phyloP scores from a whole-genome alignment of 1,140 invertebrate species.

The Drosophila navojoa region DNA sequence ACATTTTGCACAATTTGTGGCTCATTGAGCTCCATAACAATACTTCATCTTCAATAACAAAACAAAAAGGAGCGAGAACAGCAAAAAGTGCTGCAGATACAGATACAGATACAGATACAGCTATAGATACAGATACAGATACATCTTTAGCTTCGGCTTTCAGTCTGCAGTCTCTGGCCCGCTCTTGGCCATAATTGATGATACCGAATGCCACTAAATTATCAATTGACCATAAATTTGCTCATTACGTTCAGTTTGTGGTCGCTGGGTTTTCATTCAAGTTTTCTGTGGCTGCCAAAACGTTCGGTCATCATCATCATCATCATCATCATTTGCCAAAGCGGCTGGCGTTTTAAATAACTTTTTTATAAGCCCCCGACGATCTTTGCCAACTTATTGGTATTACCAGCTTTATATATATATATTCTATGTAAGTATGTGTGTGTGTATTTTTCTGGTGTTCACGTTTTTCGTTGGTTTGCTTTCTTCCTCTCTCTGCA shows the following conservation, averaged over 20 bases:
- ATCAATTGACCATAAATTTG: slow-evolving; percentile 84
- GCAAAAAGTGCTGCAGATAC: neutral
- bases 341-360: slow-evolving; percentile 77
- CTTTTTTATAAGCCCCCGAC: slow-evolving; percentile 68
- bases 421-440: too few relatives aligned
- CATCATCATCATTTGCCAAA: slow-evolving; percentile 79
- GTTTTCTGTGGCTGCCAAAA: slow-evolving; percentile 54
- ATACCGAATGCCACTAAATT: slow-evolving; percentile 84
- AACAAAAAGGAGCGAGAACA: slow-evolving; percentile 1
- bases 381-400: slow-evolving; percentile 69
- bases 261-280: slow-evolving; percentile 63
- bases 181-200: slow-evolving; percentile 75
- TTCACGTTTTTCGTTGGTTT: slow-evolving; percentile 41
- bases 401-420: slow-evolving; percentile 50
- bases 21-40: slow-evolving; percentile 83
- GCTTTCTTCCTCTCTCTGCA: slow-evolving; percentile 11
- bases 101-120: slow-evolving; percentile 4
- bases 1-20: slow-evolving; percentile 83
- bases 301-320: slow-evolving; percentile 61
- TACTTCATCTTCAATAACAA: slow-evolving; percentile 72
- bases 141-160: slow-evolving; percentile 5
- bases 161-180: slow-evolving; percentile 7
- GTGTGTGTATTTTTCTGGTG: slow-evolving; percentile 3
- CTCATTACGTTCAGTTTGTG: slow-evolving; percentile 76
- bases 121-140: neutral